These are phyloP conservation scores for Peromyscus maniculatus DNA, from an alignment of 2,113 vertebrate species.

Conservation along the genomic window DNA sequence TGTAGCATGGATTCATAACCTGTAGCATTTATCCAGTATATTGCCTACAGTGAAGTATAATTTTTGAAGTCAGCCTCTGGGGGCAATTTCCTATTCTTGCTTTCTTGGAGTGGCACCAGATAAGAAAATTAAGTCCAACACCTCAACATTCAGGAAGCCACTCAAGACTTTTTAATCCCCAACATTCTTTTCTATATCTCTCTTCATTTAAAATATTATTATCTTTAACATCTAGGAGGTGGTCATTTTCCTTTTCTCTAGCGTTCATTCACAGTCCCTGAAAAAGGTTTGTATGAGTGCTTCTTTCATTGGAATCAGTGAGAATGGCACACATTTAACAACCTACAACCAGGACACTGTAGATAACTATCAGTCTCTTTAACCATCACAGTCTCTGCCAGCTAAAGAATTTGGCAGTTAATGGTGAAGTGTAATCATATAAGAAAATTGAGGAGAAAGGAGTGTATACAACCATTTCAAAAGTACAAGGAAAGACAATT, in stretches of 20 bases:
- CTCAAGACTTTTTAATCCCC: not conserved
- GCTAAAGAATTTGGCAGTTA: not conserved
- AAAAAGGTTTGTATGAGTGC: not conserved
- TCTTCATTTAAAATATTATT: constrained; percentile 10
- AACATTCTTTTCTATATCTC: not conserved
- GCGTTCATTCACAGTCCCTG: not conserved
- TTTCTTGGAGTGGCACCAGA: not conserved
- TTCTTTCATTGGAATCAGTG: constrained; percentile 18
- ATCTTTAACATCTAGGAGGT: not conserved
- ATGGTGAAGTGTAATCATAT: not conserved
- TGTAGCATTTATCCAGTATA: not conserved
- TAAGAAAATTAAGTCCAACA: not conserved
- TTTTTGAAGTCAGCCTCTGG: not conserved
- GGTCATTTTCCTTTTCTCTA: not conserved
- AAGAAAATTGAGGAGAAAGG: not conserved
- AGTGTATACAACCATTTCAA: not conserved
- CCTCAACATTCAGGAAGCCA: not conserved
- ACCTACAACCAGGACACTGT: not conserved
- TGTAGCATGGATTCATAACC: not conserved
- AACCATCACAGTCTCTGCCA: not conserved
- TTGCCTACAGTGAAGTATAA: not conserved
- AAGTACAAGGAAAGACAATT: not conserved
- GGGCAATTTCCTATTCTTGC: not conserved
- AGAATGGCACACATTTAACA: not conserved
- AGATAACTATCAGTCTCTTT: not conserved